Conservation (phyloP, 1,140 invertebrate species). For the Episyrphus balteatus region DNA sequence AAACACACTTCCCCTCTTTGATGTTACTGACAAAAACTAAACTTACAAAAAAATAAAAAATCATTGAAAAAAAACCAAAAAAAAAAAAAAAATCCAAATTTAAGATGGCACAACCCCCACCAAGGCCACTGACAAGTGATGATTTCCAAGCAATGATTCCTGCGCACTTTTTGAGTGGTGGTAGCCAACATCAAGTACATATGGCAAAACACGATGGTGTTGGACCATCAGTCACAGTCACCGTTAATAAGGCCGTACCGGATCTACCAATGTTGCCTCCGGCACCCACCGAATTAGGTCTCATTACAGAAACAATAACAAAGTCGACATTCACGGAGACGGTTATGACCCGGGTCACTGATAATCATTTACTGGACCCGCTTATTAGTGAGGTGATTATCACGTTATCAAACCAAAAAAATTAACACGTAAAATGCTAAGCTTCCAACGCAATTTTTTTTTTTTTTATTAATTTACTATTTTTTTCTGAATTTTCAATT, state of each 20-base stretch:
- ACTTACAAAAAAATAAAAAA: conserved; percentile 3
- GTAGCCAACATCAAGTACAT: conserved; percentile 34
- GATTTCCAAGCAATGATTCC: conserved; percentile 90
- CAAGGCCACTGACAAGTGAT: conserved; percentile 77
- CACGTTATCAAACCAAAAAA: conserved; percentile 9
- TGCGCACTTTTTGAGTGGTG: conserved; percentile 64
- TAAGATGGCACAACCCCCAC: conserved; percentile 36
- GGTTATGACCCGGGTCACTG: conserved; percentile 81
- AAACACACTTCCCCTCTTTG: neutral
- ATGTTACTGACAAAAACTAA: conserved; percentile 10
- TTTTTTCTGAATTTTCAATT: neutral
- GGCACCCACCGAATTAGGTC: conserved; percentile 67
- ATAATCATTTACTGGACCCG: conserved; percentile 73
- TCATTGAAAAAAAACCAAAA: conserved; percentile 5
- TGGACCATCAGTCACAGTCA: conserved; percentile 51
- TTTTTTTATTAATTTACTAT: neutral
- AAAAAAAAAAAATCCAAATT: conserved; percentile 6
- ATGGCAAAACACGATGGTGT: conserved; percentile 31
- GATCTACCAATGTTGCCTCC: conserved; percentile 63
- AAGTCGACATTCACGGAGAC: conserved; percentile 91
- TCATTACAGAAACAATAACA: conserved; percentile 84
- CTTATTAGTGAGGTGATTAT: conserved; percentile 73
- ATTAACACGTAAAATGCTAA: neutral
- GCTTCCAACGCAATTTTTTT: neutral
- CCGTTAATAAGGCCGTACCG: conserved; percentile 56